phyloP scores from a whole-genome alignment of 2,888 invertebrate genomes.

The Scaptodrosophila latifasciaeformis region DNA sequence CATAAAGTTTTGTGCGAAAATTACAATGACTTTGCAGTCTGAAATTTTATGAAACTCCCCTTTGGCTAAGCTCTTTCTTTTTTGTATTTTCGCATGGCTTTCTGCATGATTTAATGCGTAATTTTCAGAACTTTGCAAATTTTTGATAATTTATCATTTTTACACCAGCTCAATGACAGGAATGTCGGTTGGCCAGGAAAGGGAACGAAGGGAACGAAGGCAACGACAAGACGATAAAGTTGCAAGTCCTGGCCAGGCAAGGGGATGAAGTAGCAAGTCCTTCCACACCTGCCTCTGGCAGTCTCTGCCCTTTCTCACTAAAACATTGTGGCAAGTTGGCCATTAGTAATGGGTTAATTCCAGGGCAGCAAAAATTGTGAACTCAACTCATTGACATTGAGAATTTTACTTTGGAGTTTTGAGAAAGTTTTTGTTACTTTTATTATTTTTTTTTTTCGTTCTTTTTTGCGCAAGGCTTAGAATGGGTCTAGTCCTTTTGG shows the following conservation, averaged over 20 bases:
- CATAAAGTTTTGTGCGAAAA: slow-evolving; percentile 29
- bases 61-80: not conserved
- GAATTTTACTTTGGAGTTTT: slow-evolving; percentile 37
- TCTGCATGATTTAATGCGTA: slow-evolving; percentile 66
- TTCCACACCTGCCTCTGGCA: slow-evolving; percentile 54
- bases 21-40: slow-evolving; percentile 58
- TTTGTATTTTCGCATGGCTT: slow-evolving; percentile 14
- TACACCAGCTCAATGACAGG: slow-evolving; percentile 14
- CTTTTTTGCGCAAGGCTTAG: no score
- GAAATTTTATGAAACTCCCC: slow-evolving; percentile 23
- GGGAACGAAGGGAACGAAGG: no score
- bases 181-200: not conserved
- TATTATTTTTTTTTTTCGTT: no score
- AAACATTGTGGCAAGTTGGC: no score
- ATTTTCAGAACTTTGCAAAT: slow-evolving; percentile 65
- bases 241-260: not conserved
- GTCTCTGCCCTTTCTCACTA: slow-evolving; percentile 5
- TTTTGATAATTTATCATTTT: slow-evolving; percentile 66
- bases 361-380: slow-evolving; percentile 46
- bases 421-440: not conserved
- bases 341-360: slow-evolving; percentile 38
- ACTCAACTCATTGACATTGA: slow-evolving; percentile 61
- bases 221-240: no score
- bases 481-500: no score
- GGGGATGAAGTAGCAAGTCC: not conserved